Evolutionary conservation across 2,797 vertebrate genomes (phyloP), one percentile per base, ranked within the genome.

Genomic region (Acipenser oxyrinchus): DNA sequence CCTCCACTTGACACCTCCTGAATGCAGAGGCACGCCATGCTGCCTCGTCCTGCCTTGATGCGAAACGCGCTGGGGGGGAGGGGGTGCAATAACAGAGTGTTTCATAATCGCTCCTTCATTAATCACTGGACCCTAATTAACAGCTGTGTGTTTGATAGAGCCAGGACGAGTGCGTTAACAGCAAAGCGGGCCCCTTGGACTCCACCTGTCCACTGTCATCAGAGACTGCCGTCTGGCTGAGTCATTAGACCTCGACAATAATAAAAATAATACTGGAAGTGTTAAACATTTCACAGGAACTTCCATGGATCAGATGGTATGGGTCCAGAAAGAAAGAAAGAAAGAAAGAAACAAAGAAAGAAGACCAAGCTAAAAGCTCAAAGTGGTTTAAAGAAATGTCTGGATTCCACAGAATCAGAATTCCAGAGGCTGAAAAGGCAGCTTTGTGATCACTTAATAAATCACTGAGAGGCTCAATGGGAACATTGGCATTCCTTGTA

Each of bases 61-160:
- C 75, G 78, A 80, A 37, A 37, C 37, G 5, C 37, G 4, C 37
- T 37, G 37, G 3, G 37, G 4, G 37, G 37, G 23, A 4, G 4
- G 37, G 37, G 37, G 37, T 37, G 37, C 72, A 74, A 78, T 69
- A 81, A 82, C 77, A 74, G 77, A 73, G 75, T 69, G 68, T 76
- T 77, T 73, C 75, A 73, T 79, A 77, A 74, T 70, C 76, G 69
- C 79, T 76, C 75, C 83, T 80, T 93, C 94, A 98, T 98, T 96
- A 98, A 98, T 98, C 95, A 98, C 83, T 70, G 82, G 86, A 87
- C 91, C 88, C 95, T 97, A 99, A 98, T 99, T 98, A 98, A 98
- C 95, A 94, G 94, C 89, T 92, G 87, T 91, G 79, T 75, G 80
- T 87, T 86, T 83, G 82, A 75, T 76, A 71, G 77, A 79, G 86